Evolutionary conservation across 2,888 invertebrate species (phyloP), one percentile per base, ranked within the genome.

Genomic region (Dorcus parallelipipedus): DNA sequence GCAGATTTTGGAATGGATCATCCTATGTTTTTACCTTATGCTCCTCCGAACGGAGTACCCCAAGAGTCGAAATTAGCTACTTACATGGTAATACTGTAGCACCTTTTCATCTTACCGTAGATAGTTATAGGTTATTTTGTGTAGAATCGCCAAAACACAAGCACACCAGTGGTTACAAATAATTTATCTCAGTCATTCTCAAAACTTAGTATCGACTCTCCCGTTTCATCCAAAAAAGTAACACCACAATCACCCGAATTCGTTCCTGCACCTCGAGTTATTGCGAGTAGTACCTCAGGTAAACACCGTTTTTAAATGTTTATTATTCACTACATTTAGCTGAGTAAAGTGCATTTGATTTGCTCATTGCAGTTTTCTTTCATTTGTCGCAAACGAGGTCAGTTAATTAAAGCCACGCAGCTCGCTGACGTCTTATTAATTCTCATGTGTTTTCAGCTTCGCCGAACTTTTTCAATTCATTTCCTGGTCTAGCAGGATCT

Each of bases 11-110:
- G 64, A 64, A 91, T 91, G 91, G 91, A 91, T 82, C 90, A 91
- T 82, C 89, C 88, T 64, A 84, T 90, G 77, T 86, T 87, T 73
- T 86, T 86, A 72, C 81, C 83, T 62, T 86, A 86, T 76, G 82
- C 87, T 60, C 83, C 87, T 62, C 82, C 88, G 58, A 85, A 86
- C 80, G 90, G 89, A 72, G 84, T 91, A 71, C 91, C 91, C 49
- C 87, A 91, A 78, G 91, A 92, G 79, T 92, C 91, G 61, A 92
- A 92, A 80, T 81, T 92, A 75, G 90, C 89, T 60, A 91, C 90
- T 61, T 92, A 92, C 76, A 91, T 91, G 91, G 91, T 91, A 79
- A 78, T 76, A 60, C 51, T 41, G 47, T 42, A 43, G 45, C 43
- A 53, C 45, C 40, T 59, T 38, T 42, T 56, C 42, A 48, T 43